These are phyloP conservation scores for Pyrgilauda ruficollis DNA, from an alignment of 2,113 vertebrate genomes.

Conservation along the genomic window DNA sequence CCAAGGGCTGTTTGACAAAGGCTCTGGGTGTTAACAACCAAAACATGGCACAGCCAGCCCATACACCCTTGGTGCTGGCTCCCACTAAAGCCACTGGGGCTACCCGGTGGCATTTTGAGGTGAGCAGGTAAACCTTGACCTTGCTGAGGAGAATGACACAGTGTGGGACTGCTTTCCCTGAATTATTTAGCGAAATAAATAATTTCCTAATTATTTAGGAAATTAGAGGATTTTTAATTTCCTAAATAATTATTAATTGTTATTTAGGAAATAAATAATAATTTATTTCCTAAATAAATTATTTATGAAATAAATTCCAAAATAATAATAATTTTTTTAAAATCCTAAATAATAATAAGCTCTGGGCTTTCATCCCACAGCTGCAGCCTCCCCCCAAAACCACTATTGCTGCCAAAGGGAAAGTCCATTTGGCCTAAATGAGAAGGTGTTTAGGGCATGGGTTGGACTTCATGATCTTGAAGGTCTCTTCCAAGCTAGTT, in stretches of 20 bases:
- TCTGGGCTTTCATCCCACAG: background rate
- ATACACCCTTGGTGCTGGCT: background rate
- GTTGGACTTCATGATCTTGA: no score
- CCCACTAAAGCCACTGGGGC: background rate
- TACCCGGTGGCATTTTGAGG: background rate
- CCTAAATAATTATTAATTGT: no score
- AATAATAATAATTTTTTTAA: no score
- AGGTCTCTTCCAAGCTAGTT: no score
- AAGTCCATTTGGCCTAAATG: background rate
- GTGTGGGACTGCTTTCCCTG: background rate
- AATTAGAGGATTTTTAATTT: no score
- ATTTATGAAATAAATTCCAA: no score
- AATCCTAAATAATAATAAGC: no score
- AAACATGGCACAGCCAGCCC: background rate
- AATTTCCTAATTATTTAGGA: no score
- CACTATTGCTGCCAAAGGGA: rapidly evolving
- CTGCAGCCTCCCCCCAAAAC: background rate
- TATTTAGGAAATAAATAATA: no score
- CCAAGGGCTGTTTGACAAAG: background rate
- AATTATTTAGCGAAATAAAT: background rate
- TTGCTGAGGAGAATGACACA: background rate
- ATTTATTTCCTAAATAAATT: no score
- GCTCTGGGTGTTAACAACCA: background rate
- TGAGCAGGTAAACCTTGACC: background rate
- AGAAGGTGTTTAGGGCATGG: background rate